Evolutionary conservation across 2,888 invertebrate genomes (phyloP).

Genomic region (Chaitophorus viminalis): DNA sequence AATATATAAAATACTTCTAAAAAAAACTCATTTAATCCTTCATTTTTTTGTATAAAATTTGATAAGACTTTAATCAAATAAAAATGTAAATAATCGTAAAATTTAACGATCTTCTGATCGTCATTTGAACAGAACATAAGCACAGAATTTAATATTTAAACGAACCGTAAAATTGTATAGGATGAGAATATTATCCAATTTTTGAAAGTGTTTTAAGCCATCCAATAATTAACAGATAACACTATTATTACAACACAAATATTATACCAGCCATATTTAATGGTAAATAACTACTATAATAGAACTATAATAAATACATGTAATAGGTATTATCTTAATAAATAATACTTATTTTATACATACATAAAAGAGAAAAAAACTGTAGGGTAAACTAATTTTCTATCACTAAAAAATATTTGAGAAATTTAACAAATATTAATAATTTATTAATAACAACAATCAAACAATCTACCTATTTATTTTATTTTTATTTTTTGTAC

Average conservation of each 20-base stretch:
- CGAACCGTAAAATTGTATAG: constrained; percentile 48
- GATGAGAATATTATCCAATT: constrained; percentile 4
- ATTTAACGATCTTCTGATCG: constrained; percentile 28
- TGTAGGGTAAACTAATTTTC: no score
- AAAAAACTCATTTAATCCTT: not conserved
- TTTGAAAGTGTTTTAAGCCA: constrained; percentile 24
- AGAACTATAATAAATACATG: no score
- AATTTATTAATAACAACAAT: no score
- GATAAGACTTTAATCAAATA: constrained; percentile 3
- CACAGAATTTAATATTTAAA: constrained; percentile 35
- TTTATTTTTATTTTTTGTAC: no score
- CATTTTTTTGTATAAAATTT: constrained; percentile 14
- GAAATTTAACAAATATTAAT: no score
- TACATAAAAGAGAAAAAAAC: no score
- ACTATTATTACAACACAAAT: not conserved
- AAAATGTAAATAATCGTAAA: constrained; percentile 16
- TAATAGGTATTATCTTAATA: no score
- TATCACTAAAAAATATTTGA: no score
- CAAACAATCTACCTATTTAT: no score
- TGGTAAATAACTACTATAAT: no score
- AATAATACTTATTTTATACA: no score
- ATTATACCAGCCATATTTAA: not conserved
- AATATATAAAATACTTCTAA: not conserved
- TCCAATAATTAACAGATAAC: constrained; percentile 32
- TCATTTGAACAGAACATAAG: constrained; percentile 22